Percentiles rank a stretch among this genome's conserved stretches.
Conservation (phyloP, 2,113 vertebrate genomes). For the Romanogobio albipinnatus region DNA sequence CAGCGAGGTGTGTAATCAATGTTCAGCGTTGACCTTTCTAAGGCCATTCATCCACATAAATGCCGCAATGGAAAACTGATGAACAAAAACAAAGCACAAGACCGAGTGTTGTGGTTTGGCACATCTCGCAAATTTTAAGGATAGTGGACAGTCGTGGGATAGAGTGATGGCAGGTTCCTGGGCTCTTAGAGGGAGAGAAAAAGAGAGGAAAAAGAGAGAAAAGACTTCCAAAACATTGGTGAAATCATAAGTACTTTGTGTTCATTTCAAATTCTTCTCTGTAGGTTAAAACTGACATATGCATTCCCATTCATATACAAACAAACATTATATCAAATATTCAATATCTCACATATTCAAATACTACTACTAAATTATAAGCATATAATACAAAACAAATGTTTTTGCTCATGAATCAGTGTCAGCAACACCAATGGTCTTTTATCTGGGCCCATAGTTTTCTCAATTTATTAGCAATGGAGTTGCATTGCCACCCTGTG, state of each 20-base stretch:
- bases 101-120: slow-evolving; percentile 25
- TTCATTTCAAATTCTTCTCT: no score
- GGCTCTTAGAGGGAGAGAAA: background rate
- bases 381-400: background rate
- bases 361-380: background rate
- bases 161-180: slow-evolving; percentile 30
- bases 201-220: background rate
- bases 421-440: background rate
- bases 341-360: background rate
- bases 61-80: slow-evolving; percentile 18
- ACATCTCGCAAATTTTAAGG: slow-evolving; percentile 34
- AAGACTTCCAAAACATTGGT: background rate
- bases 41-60: slow-evolving; percentile 44
- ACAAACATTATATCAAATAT: background rate
- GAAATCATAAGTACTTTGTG: background rate
- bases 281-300: background rate
- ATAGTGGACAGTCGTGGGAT: slow-evolving; percentile 12
- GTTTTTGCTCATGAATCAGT: background rate
- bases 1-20: slow-evolving; percentile 29
- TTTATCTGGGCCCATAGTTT: background rate
- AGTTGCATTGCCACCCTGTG: slow-evolving; percentile 44
- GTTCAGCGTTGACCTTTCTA: slow-evolving; percentile 39
- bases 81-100: background rate
- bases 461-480: slow-evolving; percentile 15
- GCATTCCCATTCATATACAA: background rate